Evolutionary conservation across 2,113 vertebrate genomes (phyloP).

Genomic region (Neolamprologus falcicula): DNA sequence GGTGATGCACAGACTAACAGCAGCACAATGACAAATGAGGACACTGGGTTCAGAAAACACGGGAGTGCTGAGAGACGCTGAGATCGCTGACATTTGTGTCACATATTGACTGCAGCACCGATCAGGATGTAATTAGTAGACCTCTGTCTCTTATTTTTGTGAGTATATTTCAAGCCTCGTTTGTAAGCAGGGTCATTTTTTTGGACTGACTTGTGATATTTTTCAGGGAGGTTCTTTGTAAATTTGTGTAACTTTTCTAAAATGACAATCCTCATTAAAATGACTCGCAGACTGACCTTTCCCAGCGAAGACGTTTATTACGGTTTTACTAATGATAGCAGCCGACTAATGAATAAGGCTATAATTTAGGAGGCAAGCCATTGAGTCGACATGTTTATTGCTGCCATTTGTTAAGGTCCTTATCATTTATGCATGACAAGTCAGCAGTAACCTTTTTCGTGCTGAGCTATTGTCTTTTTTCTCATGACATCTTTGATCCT

Average conservation of each 20-base stretch:
- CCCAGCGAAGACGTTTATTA: constrained; percentile 30
- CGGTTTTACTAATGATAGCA: constrained; percentile 47
- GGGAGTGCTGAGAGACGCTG: background rate
- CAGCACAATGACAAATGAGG: constrained; percentile 59
- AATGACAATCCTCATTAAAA: constrained; percentile 26
- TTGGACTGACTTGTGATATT: constrained; percentile 31
- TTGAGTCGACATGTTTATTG: constrained; percentile 60
- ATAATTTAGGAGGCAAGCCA: constrained; percentile 71
- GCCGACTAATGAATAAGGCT: constrained; percentile 56
- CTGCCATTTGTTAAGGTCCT: constrained; percentile 44
- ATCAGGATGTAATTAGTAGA: constrained; percentile 13
- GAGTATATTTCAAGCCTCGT: constrained; percentile 2
- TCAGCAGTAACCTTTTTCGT: constrained; percentile 47
- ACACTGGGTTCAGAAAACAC: background rate
- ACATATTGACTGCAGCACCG: constrained; percentile 11
- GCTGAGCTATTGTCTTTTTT: constrained; percentile 35
- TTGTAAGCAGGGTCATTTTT: constrained; percentile 33
- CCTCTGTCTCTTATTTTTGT: constrained; percentile 9
- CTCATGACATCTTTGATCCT: constrained; percentile 21
- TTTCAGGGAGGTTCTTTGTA: constrained; percentile 61
- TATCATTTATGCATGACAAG: constrained; percentile 64
- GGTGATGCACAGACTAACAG: constrained; percentile 31
- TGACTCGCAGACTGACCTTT: constrained; percentile 43
- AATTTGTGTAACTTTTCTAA: constrained; percentile 54
- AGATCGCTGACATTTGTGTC: background rate